These are phyloP conservation scores for Brassicogethes aeneus DNA, from an alignment of 2,888 invertebrate species.

Conservation along the genomic window DNA sequence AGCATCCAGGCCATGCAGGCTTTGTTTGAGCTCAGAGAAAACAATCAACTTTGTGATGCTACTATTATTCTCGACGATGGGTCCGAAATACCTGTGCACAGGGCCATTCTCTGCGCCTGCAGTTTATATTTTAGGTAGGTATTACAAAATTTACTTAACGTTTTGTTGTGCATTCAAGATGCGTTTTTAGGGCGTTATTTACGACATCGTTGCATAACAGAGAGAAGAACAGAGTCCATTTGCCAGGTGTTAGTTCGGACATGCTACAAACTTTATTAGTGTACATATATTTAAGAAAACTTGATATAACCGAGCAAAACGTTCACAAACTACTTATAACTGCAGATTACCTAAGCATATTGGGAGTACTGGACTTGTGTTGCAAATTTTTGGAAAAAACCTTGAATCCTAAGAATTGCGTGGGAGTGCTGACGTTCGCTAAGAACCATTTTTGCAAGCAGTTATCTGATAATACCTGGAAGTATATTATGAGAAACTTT, in stretches of 20 bases:
- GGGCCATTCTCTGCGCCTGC: constrained; percentile 77
- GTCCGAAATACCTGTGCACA: constrained; percentile 73
- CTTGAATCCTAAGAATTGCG: constrained; percentile 69
- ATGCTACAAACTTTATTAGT: constrained; percentile 72
- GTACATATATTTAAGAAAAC: constrained; percentile 75
- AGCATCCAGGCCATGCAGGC: constrained; percentile 79
- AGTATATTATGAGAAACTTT: constrained; percentile 59
- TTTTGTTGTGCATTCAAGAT: background rate
- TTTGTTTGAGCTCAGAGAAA: constrained; percentile 72
- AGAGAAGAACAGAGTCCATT: constrained; percentile 54
- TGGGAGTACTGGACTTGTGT: constrained; percentile 73
- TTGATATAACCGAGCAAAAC: constrained; percentile 66
- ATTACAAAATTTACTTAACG: background rate
- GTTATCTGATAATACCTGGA: constrained; percentile 53
- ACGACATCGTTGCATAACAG: constrained; percentile 71
- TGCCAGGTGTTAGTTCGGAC: constrained; percentile 69
- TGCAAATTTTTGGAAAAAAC: constrained; percentile 63
- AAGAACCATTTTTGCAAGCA: constrained; percentile 65
- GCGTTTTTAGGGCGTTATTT: constrained; percentile 59
- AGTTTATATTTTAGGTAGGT: constrained; percentile 81
- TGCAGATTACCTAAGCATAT: constrained; percentile 81
- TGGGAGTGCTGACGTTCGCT: constrained; percentile 78
- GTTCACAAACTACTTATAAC: constrained; percentile 74
- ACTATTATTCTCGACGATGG: constrained; percentile 75
- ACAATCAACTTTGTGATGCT: constrained; percentile 81